phyloP scores from a whole-genome alignment of 2,888 invertebrate genomes.

The Drosophila mimetica region DNA sequence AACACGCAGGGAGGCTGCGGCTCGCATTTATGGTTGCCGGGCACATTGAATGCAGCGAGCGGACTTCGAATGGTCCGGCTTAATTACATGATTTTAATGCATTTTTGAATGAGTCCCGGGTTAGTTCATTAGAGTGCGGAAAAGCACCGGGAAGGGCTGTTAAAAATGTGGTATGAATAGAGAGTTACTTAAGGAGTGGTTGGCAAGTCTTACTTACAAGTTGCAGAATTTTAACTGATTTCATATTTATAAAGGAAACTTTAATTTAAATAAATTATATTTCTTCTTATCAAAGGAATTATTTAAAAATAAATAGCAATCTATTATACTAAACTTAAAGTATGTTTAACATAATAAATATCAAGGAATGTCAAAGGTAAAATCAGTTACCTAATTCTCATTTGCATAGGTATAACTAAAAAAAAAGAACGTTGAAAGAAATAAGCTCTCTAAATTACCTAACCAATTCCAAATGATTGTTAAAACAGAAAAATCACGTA shows the following conservation, averaged over 20 bases:
- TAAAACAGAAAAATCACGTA: constrained; percentile 23
- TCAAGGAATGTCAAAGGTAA: too few species aligned
- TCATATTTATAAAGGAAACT: too few species aligned
- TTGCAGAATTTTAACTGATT: background rate
- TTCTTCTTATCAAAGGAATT: too few species aligned
- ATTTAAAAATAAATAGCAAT: too few species aligned
- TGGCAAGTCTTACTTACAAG: background rate
- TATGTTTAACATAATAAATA: too few species aligned
- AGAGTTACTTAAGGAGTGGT: background rate
- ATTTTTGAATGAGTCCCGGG: constrained; percentile 25
- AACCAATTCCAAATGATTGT: background rate
- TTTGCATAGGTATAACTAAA: too few species aligned
- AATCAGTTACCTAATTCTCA: too few species aligned
- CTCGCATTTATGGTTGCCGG: constrained; percentile 12
- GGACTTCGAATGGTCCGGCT: constrained; percentile 28
- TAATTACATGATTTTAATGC: constrained; percentile 43
- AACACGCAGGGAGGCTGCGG: constrained; percentile 1
- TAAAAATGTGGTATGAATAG: background rate
- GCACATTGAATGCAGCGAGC: constrained; percentile 19
- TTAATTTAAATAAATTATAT: too few species aligned
- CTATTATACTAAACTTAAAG: background rate
- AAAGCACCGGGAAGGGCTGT: background rate
- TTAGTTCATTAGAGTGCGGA: constrained; percentile 23
- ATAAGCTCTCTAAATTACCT: too few species aligned
- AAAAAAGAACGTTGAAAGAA: too few species aligned